Conservation (phyloP, 1,140 invertebrate genomes). For the Conus betulinus region DNA sequence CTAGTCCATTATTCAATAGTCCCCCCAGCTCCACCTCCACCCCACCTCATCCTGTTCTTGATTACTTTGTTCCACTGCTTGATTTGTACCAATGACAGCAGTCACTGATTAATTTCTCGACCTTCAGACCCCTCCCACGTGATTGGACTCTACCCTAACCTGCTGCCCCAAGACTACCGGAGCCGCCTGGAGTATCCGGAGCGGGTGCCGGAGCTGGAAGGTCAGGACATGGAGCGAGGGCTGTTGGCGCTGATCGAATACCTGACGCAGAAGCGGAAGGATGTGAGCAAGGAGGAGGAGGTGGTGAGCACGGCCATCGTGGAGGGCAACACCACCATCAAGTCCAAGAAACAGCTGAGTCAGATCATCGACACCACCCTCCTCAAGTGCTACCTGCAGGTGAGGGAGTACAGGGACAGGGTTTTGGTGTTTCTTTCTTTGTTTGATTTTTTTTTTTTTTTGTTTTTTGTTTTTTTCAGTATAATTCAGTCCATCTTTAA, state of each 20-base stretch:
- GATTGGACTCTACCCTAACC: constrained; percentile 93
- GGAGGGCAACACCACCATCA: constrained; percentile 76
- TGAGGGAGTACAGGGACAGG: constrained; percentile 66
- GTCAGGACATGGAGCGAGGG: constrained; percentile 90
- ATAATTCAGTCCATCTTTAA: no score
- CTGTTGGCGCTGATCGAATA: constrained; percentile 93
- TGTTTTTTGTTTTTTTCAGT: no score
- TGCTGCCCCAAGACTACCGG: constrained; percentile 84
- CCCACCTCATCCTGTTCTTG: neutral
- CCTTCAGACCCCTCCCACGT: constrained; percentile 91
- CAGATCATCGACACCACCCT: constrained; percentile 98
- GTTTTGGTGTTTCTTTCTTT: no score
- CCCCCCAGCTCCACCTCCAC: no score
- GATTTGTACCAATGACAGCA: neutral
- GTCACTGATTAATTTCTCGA: neutral
- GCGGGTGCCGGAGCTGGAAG: constrained; percentile 83
- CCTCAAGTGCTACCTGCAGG: constrained; percentile 96
- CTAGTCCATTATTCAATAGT: no score
- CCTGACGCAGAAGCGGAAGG: constrained; percentile 80
- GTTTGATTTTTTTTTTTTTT: no score
- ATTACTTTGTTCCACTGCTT: neutral
- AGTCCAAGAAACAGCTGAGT: constrained; percentile 81
- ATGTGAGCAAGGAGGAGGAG: constrained; percentile 66
- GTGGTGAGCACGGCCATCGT: constrained; percentile 74
- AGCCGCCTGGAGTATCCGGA: constrained; percentile 79